Percentiles rank a stretch among this genome's conserved stretches.
phyloP scores from a whole-genome alignment of 2,113 vertebrate species.

The Scalopus aquaticus region DNA sequence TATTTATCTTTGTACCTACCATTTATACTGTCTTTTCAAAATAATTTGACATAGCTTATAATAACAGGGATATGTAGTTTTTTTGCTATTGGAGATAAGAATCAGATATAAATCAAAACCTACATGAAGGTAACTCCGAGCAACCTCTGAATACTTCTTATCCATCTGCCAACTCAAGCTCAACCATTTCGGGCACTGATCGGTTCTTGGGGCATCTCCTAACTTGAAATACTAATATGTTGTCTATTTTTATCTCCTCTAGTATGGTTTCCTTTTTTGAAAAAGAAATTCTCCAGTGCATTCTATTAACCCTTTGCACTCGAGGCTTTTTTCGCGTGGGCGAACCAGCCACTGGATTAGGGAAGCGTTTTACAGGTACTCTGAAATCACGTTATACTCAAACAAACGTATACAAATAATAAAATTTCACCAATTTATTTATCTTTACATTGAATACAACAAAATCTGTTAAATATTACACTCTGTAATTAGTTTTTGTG shows the following conservation, averaged over 20 bases:
- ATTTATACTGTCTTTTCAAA: neutral
- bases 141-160: neutral
- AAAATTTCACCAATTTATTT: no score
- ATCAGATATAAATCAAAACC: neutral
- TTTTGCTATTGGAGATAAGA: neutral
- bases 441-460: no score
- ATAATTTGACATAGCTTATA: neutral
- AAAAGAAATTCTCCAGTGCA: neutral
- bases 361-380: no score
- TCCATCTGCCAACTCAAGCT: neutral
- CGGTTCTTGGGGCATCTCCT: neutral
- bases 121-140: neutral
- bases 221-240: neutral
- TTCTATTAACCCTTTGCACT: no score
- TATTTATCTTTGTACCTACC: neutral
- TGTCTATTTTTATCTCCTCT: slow-evolving; percentile 26
- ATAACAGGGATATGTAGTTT: neutral
- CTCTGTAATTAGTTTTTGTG: no score
- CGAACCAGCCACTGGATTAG: no score
- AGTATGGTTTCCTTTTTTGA: slow-evolving; percentile 51
- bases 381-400: no score
- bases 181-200: neutral
- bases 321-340: no score
- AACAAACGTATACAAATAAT: no score
- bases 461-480: no score